phyloP scores from a whole-genome alignment of 2,113 vertebrate genomes.

The Spea bombifrons region DNA sequence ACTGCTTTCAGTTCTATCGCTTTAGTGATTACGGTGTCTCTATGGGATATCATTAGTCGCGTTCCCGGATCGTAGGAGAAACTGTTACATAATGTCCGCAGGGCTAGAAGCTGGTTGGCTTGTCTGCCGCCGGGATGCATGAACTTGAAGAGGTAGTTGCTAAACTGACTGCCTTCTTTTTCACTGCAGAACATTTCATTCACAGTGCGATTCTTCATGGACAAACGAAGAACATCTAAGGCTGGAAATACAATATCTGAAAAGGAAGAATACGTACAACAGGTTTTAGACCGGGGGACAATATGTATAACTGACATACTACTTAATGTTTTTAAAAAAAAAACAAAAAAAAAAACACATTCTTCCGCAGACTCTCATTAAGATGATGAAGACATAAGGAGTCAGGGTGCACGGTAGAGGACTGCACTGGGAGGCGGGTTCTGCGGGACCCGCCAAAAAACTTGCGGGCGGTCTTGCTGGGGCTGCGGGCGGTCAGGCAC shows the following conservation, averaged over 20 bases:
- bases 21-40: constrained; percentile 81
- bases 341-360: too few species aligned
- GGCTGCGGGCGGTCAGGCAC: too few species aligned
- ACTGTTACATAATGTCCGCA: constrained; percentile 94
- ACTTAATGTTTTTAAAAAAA: too few species aligned
- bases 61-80: constrained; percentile 78
- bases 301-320: too few species aligned
- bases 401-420: too few species aligned
- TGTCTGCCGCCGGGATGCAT: constrained; percentile 82
- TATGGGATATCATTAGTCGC: constrained; percentile 83
- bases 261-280: constrained; percentile 51
- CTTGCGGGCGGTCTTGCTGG: too few species aligned
- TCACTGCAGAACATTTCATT: constrained; percentile 89
- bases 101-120: constrained; percentile 91
- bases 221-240: constrained; percentile 91
- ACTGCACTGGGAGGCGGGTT: too few species aligned
- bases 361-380: too few species aligned
- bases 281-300: not conserved
- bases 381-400: too few species aligned
- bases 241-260: constrained; percentile 94
- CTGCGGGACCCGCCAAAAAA: too few species aligned
- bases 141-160: constrained; percentile 81
- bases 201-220: constrained; percentile 85
- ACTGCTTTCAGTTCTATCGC: constrained; percentile 80
- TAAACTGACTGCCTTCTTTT: constrained; percentile 80